Evolutionary conservation across 2,888 invertebrate genomes (phyloP).

Genomic region (Tenthredo notha): DNA sequence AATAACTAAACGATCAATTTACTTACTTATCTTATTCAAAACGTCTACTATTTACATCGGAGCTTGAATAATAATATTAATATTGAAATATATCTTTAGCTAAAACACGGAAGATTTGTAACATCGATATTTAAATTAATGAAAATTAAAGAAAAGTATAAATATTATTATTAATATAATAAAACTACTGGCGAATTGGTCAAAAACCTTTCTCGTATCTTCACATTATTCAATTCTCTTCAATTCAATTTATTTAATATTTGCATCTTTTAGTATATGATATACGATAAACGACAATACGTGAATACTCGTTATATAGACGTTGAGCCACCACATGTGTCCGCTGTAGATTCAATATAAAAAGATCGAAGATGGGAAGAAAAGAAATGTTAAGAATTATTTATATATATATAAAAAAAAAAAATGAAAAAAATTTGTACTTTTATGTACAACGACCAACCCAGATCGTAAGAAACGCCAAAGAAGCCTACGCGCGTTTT

Average conservation of each 20-base stretch:
- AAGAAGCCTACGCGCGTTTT: slow-evolving; percentile 34
- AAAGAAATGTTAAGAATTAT: not conserved
- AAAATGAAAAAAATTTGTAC: slow-evolving; percentile 10
- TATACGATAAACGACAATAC: not conserved
- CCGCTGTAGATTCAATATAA: not conserved
- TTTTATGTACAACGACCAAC: slow-evolving; percentile 51
- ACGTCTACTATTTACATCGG: slow-evolving; percentile 39
- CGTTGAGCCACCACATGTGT: not conserved
- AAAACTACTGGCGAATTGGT: not conserved
- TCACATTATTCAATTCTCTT: not conserved
- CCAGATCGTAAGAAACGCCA: slow-evolving; percentile 43
- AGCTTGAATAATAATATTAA: not conserved
- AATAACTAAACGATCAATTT: slow-evolving; percentile 30
- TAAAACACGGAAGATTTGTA: slow-evolving; percentile 20
- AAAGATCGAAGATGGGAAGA: not conserved
- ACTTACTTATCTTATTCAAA: slow-evolving; percentile 26
- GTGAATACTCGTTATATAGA: not conserved
- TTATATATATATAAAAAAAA: not conserved
- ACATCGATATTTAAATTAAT: not conserved
- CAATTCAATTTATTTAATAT: not conserved
- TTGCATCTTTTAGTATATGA: not conserved
- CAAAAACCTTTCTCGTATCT: not conserved
- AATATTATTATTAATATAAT: not conserved
- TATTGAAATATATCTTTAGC: slow-evolving; percentile 14
- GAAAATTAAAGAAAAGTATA: slow-evolving; percentile 43